Base-by-base conservation (phyloP, 2,113 vertebrate genomes). In the Junco hyemalis region DNA sequence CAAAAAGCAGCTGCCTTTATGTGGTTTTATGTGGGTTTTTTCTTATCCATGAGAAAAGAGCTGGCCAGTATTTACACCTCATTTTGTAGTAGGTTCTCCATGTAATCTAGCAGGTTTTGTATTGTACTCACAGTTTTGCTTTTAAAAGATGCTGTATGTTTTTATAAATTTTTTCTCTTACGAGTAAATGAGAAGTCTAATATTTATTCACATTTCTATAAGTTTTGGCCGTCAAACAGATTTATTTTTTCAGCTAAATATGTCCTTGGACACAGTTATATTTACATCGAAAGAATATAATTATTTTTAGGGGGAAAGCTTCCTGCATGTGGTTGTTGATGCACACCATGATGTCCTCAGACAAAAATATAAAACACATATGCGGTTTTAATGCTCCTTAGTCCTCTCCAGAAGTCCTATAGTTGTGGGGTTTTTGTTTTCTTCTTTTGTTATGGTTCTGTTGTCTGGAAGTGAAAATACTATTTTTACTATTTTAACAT, bases 1-100 rank as follows among this genome's bases (percentile, higher is more conserved):
- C 54, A 84, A 92, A 93, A 95, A 65, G 69, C 84, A 84, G 50
- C 72, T 95, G 63, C 45, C 79, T 92, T 90, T 81, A 61, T 71
- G 26, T 74, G 89, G 5, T 53, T 81, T 68, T 74, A 61, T 48
- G 54, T 77, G 60, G 2, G 5, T 48, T 13, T 78, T 95, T 93
- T 50, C 57, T 79, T 81, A 44, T 24, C 45, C 22, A 5, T 42
- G 44, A 53, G 48, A 66, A 88, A 72, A 69, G 42, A 85, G 57
- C 60, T 93, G 69, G 53, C 59, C 61, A 44, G 70, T 77, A 28
- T 56, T 87, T 83, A 15, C 20, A 60, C 28, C 38, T 90, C 69
- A n/a, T 95, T 83, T 92, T 89, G 6, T 69, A 33, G 64, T 53
- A 53, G 45, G 50, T 70, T 90, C 19, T 79, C 61, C 31, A 26